Base-by-base conservation (phyloP, 2,888 invertebrate genomes). In the Plebejus melissa region DNA sequence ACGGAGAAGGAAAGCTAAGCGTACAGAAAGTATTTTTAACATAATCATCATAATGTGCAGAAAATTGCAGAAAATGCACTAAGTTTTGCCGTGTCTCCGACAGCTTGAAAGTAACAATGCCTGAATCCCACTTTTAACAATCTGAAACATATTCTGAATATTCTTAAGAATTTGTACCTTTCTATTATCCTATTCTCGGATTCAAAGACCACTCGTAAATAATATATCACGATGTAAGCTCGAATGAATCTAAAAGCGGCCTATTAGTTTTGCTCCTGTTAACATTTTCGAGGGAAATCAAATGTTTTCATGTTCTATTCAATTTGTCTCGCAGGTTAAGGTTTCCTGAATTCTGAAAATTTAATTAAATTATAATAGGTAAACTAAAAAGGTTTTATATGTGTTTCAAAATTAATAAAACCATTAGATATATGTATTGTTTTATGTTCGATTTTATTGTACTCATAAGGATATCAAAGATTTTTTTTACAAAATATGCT, bases 151-250 rank as follows among this genome's bases (percentile, higher is more conserved):
- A 13, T 54, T 50, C 13, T 50, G 72, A 72, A 72, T 50, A 16
- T 72, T 72, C 72, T 72, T 28, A 32, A 54, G 50, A 41, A 41
- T 38, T 32, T 28, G 16, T 13, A 72, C 50, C 46, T 22, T 50
- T 72, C 5, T 72, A 54, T 50, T 32, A 32, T 22, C 13, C 72
- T 72, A 72, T 72, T 72, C 22, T 13, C 9, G 72, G 72, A 32
- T 32, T 72, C 72, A 72, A 72, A 72, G 72, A 54, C 72, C 72
- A 50, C 16, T 72, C 32, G 32, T 54, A 32, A 72, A 32, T 71
- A 71, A 46, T 70, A 50, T 28, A 41, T 72, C 65, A 65, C 32
- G 13, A 32, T 32, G 32, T 65, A 65, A 65, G 72, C 72, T 72
- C 50, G 41, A 54, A 50, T 28, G 72, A 54, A 5, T 16, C 32